Conservation (phyloP, 2,113 vertebrate species). For the Onychostoma macrolepis region DNA sequence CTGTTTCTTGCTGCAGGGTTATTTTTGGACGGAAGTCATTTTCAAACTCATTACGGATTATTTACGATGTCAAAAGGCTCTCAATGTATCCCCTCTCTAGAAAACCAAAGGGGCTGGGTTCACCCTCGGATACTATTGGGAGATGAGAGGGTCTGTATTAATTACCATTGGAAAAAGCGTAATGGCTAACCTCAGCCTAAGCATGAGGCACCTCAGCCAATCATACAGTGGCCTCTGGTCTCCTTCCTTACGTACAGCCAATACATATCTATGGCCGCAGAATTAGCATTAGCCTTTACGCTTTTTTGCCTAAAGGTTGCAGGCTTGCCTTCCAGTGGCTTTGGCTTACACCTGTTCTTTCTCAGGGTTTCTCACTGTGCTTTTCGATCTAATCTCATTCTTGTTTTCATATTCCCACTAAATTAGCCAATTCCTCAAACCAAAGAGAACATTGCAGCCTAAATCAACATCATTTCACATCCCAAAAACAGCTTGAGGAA, state of each 20-base stretch:
- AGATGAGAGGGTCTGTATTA: no score
- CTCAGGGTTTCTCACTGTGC: not conserved
- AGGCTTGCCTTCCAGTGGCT: no score
- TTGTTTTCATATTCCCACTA: not conserved
- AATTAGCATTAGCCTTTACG: no score
- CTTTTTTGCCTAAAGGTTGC: no score
- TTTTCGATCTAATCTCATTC: slow-evolving; percentile 18
- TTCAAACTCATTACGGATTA: slow-evolving; percentile 4
- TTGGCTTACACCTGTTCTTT: not conserved
- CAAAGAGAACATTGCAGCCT: not conserved
- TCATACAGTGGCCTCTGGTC: no score
- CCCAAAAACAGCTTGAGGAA: not conserved
- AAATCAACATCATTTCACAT: not conserved
- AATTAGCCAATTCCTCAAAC: not conserved
- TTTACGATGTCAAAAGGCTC: not conserved
- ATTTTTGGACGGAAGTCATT: not conserved
- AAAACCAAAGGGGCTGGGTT: not conserved
- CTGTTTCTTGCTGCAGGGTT: not conserved
- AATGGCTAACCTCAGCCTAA: no score
- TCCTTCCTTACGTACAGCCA: no score
- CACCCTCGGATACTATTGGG: no score
- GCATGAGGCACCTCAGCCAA: no score
- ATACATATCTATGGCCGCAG: no score
- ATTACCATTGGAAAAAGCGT: no score
- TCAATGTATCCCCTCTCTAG: not conserved